These are phyloP conservation scores for Callionymus lyra DNA, from an alignment of 2,113 vertebrate species.

Conservation along the genomic window DNA sequence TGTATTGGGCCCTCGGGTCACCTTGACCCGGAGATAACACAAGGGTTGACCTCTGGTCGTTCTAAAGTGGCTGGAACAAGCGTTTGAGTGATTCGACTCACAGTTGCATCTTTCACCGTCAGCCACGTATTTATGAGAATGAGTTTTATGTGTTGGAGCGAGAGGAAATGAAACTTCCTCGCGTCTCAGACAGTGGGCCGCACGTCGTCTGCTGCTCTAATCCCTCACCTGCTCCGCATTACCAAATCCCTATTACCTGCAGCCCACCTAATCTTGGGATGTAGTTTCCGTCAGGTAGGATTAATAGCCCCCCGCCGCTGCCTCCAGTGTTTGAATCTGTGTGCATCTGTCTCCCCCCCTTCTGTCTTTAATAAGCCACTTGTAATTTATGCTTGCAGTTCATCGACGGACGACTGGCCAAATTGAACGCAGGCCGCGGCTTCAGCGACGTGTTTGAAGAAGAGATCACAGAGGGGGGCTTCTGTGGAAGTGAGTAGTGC, in stretches of 20 bases:
- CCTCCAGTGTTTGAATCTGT: constrained; percentile 35
- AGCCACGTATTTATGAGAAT: constrained; percentile 56
- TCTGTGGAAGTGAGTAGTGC: constrained; percentile 81
- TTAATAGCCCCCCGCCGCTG: constrained; percentile 50
- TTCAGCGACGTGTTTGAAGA: constrained; percentile 95
- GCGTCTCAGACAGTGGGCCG: constrained; percentile 49
- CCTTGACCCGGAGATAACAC: no score
- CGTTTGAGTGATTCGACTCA: background rate
- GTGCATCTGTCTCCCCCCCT: constrained; percentile 14
- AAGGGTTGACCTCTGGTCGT: no score
- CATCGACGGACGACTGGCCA: constrained; percentile 92
- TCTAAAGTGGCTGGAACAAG: no score
- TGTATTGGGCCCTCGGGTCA: no score
- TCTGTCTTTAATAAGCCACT: constrained; percentile 56
- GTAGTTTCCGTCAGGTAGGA: constrained; percentile 55
- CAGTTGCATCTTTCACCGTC: constrained; percentile 34
- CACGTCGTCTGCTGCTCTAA: constrained; percentile 53
- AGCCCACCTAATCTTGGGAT: constrained; percentile 48
- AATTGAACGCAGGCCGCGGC: constrained; percentile 88
- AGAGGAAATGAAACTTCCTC: constrained; percentile 70
- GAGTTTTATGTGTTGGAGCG: constrained; percentile 59
- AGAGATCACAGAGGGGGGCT: constrained; percentile 92
- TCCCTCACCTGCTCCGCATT: constrained; percentile 69
- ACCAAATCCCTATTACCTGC: constrained; percentile 57
- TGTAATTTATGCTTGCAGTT: constrained; percentile 80